Evolutionary conservation across 2,113 vertebrate species (phyloP).

Genomic region (Dryoscopus gambensis): DNA sequence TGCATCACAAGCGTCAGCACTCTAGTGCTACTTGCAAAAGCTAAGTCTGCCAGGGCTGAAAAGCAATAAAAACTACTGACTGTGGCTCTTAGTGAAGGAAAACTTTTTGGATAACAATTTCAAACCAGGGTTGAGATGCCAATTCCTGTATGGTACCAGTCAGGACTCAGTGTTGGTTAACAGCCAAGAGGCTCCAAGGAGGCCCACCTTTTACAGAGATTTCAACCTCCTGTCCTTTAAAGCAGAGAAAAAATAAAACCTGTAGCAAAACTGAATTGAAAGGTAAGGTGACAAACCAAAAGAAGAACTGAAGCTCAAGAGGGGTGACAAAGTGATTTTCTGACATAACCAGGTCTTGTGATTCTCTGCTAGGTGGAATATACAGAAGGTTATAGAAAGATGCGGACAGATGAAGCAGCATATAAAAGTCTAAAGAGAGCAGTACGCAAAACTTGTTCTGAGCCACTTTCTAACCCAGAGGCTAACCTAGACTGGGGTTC

Average conservation of each 20-base stretch:
- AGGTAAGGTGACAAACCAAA: neutral
- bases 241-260: neutral
- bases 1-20: neutral
- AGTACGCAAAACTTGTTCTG: neutral
- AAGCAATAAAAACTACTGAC: neutral
- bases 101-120: neutral
- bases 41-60: neutral
- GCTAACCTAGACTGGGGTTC: neutral
- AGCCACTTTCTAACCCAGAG: neutral
- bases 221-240: neutral
- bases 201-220: neutral
- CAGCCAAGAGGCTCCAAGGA: neutral
- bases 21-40: neutral
- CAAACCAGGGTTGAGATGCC: neutral
- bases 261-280: neutral
- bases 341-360: neutral
- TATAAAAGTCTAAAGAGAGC: neutral
- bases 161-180: neutral
- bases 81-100: neutral
- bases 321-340: accelerated
- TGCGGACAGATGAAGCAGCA: accelerated
- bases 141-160: neutral
- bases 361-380: neutral
- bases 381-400: neutral
- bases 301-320: neutral